Conservation (phyloP, 2,888 invertebrate species). For the Hemaris fuciformis region DNA sequence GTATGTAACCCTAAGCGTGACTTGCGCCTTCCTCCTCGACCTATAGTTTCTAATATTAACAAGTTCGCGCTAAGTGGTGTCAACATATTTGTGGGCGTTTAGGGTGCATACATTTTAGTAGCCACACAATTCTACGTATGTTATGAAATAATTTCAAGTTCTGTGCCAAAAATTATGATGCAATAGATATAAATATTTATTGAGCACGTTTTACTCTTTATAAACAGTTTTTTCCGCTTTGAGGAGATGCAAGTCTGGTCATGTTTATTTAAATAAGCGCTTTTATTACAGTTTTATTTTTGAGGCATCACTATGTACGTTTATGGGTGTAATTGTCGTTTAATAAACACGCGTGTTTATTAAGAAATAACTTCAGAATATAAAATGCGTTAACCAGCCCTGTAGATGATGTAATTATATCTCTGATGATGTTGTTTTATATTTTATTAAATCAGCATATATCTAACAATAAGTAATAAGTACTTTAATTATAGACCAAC, state of each 20-base stretch:
- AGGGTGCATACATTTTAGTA: slow-evolving; percentile 3
- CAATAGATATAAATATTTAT: neutral
- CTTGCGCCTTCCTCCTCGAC: slow-evolving; percentile 33
- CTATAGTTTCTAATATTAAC: slow-evolving; percentile 48
- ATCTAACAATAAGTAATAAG: neutral
- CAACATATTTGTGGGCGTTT: slow-evolving; percentile 26
- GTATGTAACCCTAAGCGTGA: slow-evolving; percentile 31
- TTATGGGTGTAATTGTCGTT: no score
- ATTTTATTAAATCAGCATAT: no score
- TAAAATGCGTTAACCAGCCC: no score
- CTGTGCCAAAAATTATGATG: neutral
- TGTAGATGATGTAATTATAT: no score
- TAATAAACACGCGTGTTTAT: no score
- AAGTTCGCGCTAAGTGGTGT: slow-evolving; percentile 51
- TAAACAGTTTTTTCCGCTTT: neutral
- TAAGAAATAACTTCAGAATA: no score
- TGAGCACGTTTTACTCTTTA: neutral
- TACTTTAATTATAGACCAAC: neutral
- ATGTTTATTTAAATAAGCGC: no score
- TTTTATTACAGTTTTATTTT: no score
- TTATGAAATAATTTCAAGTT: neutral
- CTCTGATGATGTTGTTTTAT: no score
- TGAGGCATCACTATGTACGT: no score
- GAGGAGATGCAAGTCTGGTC: no score
- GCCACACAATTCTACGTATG: neutral